Percentiles rank a stretch among this genome's conserved stretches.
Conservation (phyloP, 1,140 invertebrate genomes). For the Trichoplusia ni region DNA sequence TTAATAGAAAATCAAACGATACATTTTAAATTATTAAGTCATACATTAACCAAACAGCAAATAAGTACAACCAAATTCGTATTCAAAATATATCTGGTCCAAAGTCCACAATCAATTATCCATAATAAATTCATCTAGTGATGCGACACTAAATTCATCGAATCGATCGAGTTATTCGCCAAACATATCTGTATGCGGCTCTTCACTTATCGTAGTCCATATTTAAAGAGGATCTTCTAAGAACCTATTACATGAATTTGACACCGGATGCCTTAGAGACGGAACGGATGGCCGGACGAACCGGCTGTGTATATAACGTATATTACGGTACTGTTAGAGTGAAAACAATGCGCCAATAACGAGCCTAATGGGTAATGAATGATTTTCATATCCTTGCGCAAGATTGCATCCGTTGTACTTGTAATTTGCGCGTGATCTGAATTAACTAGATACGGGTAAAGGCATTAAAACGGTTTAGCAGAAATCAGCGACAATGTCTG, state of each 20-base stretch:
- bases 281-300: slow-evolving; percentile 10
- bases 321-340: slow-evolving; percentile 35
- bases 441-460: too few species aligned
- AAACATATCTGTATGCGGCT: slow-evolving; percentile 1
- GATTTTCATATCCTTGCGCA: slow-evolving; percentile 38
- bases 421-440: background rate
- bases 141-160: slow-evolving; percentile 8
- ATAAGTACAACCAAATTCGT: too few species aligned
- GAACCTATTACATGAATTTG: slow-evolving; percentile 29
- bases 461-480: background rate
- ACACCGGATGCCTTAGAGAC: slow-evolving; percentile 24
- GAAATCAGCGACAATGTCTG: slow-evolving; percentile 4
- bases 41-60: too few species aligned
- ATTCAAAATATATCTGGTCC: background rate
- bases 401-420: slow-evolving; percentile 2
- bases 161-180: background rate
- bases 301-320: slow-evolving; percentile 5
- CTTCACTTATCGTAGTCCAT: background rate
- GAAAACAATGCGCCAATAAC: slow-evolving; percentile 61
- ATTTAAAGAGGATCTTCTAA: slow-evolving; percentile 19
- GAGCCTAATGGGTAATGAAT: slow-evolving; percentile 38
- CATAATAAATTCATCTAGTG: background rate
- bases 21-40: too few species aligned
- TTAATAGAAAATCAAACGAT: background rate
- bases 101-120: background rate